Percentiles rank a stretch among this genome's conserved stretches.
phyloP scores from a whole-genome alignment of 2,888 invertebrate genomes.

The Ferdinandea cuprea region DNA sequence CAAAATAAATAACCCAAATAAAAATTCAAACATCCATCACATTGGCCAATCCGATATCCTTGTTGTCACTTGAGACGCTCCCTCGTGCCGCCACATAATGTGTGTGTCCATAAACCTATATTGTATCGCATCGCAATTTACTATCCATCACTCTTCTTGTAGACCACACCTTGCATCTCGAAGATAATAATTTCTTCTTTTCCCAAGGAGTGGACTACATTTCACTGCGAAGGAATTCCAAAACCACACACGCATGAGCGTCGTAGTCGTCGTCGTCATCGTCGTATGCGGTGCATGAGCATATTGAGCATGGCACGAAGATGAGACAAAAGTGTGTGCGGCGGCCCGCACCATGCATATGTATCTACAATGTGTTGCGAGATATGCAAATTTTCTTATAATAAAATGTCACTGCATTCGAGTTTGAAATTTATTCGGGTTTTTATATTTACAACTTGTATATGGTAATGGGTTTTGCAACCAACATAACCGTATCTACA shows the following conservation, averaged over 20 bases:
- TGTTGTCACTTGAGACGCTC: slow-evolving; percentile 26
- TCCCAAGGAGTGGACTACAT: slow-evolving; percentile 31
- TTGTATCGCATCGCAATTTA: slow-evolving; percentile 30
- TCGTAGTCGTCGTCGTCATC: no score
- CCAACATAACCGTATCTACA: background rate
- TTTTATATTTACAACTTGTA: slow-evolving; percentile 19
- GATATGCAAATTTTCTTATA: slow-evolving; percentile 39
- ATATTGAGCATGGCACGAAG: background rate
- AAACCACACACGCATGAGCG: slow-evolving; percentile 8
- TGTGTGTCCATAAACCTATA: background rate
- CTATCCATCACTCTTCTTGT: slow-evolving; percentile 36
- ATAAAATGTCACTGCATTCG: background rate
- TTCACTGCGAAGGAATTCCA: slow-evolving; percentile 23
- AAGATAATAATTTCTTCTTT: slow-evolving; percentile 28
- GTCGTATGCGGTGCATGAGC: no score
- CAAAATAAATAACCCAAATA: background rate
- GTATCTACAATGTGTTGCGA: no score
- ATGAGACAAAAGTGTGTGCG: background rate
- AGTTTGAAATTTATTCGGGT: slow-evolving; percentile 31
- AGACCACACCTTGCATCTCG: slow-evolving; percentile 31
- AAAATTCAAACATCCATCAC: background rate
- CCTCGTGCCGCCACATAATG: background rate
- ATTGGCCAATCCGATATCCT: slow-evolving; percentile 24
- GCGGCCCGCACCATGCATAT: background rate
- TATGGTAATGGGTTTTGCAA: slow-evolving; percentile 27